phyloP scores from a whole-genome alignment of 2,113 vertebrate genomes.

The Anser cygnoides region DNA sequence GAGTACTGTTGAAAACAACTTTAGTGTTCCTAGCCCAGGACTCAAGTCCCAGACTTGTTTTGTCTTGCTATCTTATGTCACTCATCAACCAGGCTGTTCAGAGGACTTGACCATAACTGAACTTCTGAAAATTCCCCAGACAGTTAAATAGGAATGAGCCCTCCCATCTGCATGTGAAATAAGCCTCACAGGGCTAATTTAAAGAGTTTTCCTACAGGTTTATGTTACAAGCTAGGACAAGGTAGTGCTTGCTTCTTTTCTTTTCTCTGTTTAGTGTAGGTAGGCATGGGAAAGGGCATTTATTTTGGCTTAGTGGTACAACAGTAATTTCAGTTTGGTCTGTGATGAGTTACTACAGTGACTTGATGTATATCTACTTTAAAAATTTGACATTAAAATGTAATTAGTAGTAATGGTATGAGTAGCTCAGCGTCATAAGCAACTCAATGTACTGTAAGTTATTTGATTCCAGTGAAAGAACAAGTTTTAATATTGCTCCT shows the following conservation, averaged over 20 bases:
- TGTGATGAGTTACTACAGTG: slow-evolving; percentile 27
- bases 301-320: background rate
- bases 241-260: background rate
- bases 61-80: background rate
- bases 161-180: background rate
- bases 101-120: background rate
- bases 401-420: slow-evolving; percentile 54
- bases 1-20: background rate
- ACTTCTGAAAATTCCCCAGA: background rate
- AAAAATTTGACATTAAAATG: slow-evolving; percentile 62
- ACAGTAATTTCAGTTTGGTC: background rate
- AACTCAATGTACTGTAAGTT: slow-evolving; percentile 56
- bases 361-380: slow-evolving; percentile 12
- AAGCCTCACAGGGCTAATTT: background rate
- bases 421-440: slow-evolving; percentile 54
- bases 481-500: slow-evolving; percentile 76
- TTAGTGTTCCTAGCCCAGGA: background rate
- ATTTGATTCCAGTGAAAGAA: slow-evolving; percentile 66
- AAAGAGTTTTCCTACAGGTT: background rate
- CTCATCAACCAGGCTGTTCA: background rate
- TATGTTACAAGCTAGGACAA: background rate
- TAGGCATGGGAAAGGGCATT: background rate
- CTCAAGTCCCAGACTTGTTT: background rate
- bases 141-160: background rate
- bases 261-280: background rate